Conservation (phyloP, 2,888 invertebrate genomes). For the Chrysolina americana region DNA sequence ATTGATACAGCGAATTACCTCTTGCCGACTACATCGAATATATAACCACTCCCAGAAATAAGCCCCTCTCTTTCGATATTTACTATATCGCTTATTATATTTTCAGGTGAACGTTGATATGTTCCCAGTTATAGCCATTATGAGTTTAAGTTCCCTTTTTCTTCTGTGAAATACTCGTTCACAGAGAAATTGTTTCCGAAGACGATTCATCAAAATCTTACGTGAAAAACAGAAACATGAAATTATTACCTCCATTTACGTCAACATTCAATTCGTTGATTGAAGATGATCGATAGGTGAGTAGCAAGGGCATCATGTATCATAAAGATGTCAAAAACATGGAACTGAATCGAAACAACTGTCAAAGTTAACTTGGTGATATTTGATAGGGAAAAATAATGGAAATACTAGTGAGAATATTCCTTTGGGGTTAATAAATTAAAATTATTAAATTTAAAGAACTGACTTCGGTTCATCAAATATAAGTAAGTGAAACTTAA, state of each 20-base stretch:
- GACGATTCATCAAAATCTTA: neutral
- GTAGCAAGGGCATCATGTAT: neutral
- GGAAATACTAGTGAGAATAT: too few species aligned
- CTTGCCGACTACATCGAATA: neutral
- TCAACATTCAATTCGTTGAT: neutral
- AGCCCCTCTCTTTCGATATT: too few species aligned
- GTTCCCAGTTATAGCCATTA: neutral
- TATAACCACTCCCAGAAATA: neutral
- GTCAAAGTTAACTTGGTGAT: too few species aligned
- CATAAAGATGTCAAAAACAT: neutral
- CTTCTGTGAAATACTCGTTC: neutral
- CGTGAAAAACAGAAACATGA: neutral
- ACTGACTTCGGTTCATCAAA: too few species aligned
- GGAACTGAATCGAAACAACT: too few species aligned
- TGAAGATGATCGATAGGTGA: neutral
- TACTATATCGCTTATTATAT: neutral
- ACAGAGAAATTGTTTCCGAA: neutral
- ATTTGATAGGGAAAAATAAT: too few species aligned
- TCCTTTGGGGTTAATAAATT: too few species aligned
- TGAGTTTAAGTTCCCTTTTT: neutral
- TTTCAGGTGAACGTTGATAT: neutral
- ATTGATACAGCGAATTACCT: neutral
- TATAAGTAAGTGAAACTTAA: too few species aligned
- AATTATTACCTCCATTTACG: neutral
- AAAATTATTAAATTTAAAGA: too few species aligned